Percentiles rank a stretch among this genome's conserved stretches.
phyloP scores from a whole-genome alignment of 2,797 vertebrate genomes.

The Sebastes minor region DNA sequence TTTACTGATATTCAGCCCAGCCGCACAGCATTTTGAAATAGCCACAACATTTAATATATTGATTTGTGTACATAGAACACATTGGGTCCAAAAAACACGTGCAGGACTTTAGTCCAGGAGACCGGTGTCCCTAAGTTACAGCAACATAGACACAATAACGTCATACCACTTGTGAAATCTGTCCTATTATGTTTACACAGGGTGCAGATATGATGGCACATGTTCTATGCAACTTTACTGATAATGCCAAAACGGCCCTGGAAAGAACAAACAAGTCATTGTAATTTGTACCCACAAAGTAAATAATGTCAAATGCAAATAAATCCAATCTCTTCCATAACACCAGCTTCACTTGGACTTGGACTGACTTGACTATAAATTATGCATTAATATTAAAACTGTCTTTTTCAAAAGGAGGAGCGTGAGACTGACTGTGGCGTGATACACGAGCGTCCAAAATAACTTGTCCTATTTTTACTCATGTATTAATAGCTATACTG shows the following conservation, averaged over 20 bases:
- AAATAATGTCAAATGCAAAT: neutral
- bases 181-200: neutral
- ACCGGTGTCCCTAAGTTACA: too few relatives aligned
- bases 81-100: too few relatives aligned
- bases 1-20: too few relatives aligned
- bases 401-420: neutral
- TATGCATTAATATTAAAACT: neutral
- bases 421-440: neutral
- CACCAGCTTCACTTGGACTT: neutral
- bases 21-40: too few relatives aligned
- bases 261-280: neutral
- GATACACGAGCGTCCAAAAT: slow-evolving; percentile 17
- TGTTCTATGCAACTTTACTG: neutral
- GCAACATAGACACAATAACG: neutral
- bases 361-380: neutral
- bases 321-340: neutral
- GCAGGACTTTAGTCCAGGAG: too few relatives aligned
- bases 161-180: neutral
- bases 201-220: neutral
- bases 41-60: too few relatives aligned
- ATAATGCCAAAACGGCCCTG: neutral
- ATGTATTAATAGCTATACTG: slow-evolving; percentile 34
- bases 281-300: neutral
- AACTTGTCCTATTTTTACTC: slow-evolving; percentile 29
- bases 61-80: too few relatives aligned